These are phyloP conservation scores for Zaprionus nigranus DNA, from an alignment of 1,140 invertebrate genomes.

Conservation along the genomic window DNA sequence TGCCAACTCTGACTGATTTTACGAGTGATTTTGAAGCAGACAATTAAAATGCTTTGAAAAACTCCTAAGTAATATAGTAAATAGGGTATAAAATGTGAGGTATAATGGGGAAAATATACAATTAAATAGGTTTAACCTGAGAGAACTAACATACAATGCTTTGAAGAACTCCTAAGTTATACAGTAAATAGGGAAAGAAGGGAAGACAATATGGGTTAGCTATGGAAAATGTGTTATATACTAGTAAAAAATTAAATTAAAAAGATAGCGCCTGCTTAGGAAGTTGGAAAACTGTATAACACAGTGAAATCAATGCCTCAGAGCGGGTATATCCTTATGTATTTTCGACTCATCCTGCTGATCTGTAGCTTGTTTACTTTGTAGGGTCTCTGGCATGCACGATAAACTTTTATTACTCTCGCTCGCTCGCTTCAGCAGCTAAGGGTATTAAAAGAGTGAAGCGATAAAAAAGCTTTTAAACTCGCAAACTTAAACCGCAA, in stretches of 20 bases:
- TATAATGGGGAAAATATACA: too few species aligned
- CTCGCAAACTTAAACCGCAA: conserved; percentile 1
- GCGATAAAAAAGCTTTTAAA: conserved; percentile 7
- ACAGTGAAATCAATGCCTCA: background rate
- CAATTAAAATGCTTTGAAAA: conserved; percentile 28
- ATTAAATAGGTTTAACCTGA: too few species aligned
- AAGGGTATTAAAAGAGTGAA: conserved; percentile 6
- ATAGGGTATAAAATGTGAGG: background rate
- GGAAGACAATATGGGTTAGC: too few species aligned
- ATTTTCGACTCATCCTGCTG: background rate
- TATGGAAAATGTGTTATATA: too few species aligned
- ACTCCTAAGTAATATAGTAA: conserved; percentile 29
- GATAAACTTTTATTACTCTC: conserved; percentile 2
- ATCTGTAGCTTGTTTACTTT: background rate
- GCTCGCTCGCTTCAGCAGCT: background rate
- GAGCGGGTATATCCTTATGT: too few species aligned
- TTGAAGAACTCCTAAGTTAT: too few species aligned
- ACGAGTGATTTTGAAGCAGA: conserved; percentile 29
- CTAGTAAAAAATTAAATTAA: too few species aligned
- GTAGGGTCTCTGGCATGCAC: background rate
- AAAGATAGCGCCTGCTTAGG: background rate
- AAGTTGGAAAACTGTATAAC: background rate
- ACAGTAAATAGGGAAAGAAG: too few species aligned
- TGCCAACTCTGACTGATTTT: conserved; percentile 43
- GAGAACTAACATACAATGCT: too few species aligned